Conservation (phyloP, 37 sponge, comb jelly and placozoan species). For the Ianthella basta region DNA sequence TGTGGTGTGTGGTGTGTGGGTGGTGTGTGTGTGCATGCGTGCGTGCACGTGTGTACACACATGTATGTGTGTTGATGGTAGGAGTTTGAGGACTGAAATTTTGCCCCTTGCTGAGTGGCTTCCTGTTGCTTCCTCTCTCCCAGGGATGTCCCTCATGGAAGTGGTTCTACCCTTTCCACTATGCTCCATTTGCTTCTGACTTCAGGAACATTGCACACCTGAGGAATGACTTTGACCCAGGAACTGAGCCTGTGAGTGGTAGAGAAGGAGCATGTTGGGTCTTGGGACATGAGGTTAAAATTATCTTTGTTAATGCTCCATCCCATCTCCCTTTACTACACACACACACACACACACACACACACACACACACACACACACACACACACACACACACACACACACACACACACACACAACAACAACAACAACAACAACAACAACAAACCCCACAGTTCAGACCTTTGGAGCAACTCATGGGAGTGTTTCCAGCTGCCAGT, state of each 20-base stretch:
- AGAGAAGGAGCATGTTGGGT: neutral
- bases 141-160: slow-evolving; percentile 99
- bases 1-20: neutral
- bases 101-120: neutral
- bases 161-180: slow-evolving; percentile 99
- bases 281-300: neutral
- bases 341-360: neutral
- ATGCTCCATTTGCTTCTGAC: slow-evolving; percentile 99
- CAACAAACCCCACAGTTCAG: slow-evolving; percentile 50
- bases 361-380: neutral
- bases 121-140: neutral
- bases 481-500: slow-evolving; percentile 98
- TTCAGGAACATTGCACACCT: slow-evolving; percentile 79
- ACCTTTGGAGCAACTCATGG: slow-evolving; percentile 99
- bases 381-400: neutral
- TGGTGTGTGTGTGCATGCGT: neutral
- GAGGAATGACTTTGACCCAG: slow-evolving; percentile 64
- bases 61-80: neutral
- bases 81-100: neutral
- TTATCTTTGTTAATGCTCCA: neutral
- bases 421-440: neutral
- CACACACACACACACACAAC: no score
- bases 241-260: slow-evolving; percentile 61
- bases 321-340: neutral
- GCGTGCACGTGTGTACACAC: neutral